A percentile compares a stretch with the other conserved stretches of the same genome.
Evolutionary conservation across 2,113 vertebrate genomes (phyloP).

Genomic region (Epinephelus cyanopodus): DNA sequence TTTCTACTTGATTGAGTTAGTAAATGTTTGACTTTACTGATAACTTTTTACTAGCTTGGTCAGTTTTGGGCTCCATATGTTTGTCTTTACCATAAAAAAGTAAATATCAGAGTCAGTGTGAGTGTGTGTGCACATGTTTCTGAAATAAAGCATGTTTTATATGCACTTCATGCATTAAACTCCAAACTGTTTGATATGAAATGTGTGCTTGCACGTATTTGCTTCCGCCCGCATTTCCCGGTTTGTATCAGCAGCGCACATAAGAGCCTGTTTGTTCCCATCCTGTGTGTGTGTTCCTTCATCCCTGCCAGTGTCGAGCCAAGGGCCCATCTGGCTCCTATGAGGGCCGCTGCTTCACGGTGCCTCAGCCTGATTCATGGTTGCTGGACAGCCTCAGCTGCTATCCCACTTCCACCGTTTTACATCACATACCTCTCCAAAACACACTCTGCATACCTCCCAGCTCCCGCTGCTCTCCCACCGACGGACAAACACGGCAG

Average conservation of each 20-base stretch:
- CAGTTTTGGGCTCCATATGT: too few relatives aligned
- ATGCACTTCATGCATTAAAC: neutral
- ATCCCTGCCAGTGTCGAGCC: slow-evolving; percentile 37
- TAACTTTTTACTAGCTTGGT: too few relatives aligned
- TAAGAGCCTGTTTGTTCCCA: slow-evolving; percentile 54
- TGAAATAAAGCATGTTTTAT: neutral
- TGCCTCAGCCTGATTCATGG: slow-evolving; percentile 82
- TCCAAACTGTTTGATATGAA: neutral
- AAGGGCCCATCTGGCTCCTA: slow-evolving; percentile 80
- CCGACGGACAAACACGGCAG: slow-evolving; percentile 26
- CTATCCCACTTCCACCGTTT: slow-evolving; percentile 73
- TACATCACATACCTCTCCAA: slow-evolving; percentile 67
- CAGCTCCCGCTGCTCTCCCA: slow-evolving; percentile 51
- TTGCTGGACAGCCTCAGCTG: slow-evolving; percentile 79
- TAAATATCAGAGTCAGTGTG: too few relatives aligned
- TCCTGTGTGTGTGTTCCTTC: slow-evolving; percentile 12
- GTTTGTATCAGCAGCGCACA: slow-evolving; percentile 31
- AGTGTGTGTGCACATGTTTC: neutral
- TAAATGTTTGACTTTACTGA: too few relatives aligned
- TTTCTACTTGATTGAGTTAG: too few relatives aligned
- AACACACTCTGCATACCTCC: slow-evolving; percentile 58
- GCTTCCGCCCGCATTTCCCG: neutral
- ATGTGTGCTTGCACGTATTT: neutral
- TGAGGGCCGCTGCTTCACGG: slow-evolving; percentile 79
- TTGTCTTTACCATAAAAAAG: too few relatives aligned